Evolutionary conservation across 2,113 vertebrate species (phyloP).

Genomic region (Maccullochella peelii): DNA sequence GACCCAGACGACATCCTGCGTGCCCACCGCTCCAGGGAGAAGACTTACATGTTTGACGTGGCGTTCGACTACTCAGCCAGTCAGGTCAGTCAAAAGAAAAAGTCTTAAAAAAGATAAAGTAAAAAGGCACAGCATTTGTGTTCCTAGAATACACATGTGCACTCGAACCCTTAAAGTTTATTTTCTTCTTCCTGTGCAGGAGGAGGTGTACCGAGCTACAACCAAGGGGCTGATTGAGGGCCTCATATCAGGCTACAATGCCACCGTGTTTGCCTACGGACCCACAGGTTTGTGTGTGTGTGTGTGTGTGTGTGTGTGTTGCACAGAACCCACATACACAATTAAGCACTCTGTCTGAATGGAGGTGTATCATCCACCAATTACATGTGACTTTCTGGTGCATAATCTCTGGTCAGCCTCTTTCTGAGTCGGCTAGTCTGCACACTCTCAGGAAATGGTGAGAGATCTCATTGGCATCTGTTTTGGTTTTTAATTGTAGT

Average conservation of each 20-base stretch:
- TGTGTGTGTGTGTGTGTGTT: conserved; percentile 7
- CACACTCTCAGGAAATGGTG: not conserved
- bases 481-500: conserved; percentile 18
- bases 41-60: conserved; percentile 92
- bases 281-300: conserved; percentile 88
- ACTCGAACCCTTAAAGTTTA: not conserved
- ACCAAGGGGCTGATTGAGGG: conserved; percentile 90
- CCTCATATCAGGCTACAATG: conserved; percentile 92
- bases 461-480: conserved; percentile 15
- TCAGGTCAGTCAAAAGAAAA: conserved; percentile 83
- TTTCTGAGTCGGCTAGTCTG: conserved; percentile 16
- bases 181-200: conserved; percentile 77
- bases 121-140: not conserved
- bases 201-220: conserved; percentile 91
- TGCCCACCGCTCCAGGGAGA: conserved; percentile 91
- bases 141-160: too few relatives aligned
- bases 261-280: conserved; percentile 93
- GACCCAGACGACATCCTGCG: conserved; percentile 89
- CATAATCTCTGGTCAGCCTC: conserved; percentile 1
- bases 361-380: conserved; percentile 1
- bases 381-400: not conserved
- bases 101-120: not conserved
- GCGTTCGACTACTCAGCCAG: conserved; percentile 91
- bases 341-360: not conserved
- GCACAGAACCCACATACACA: not conserved